phyloP scores from a whole-genome alignment of 2,888 invertebrate genomes.

The Balanococcus diminutus region DNA sequence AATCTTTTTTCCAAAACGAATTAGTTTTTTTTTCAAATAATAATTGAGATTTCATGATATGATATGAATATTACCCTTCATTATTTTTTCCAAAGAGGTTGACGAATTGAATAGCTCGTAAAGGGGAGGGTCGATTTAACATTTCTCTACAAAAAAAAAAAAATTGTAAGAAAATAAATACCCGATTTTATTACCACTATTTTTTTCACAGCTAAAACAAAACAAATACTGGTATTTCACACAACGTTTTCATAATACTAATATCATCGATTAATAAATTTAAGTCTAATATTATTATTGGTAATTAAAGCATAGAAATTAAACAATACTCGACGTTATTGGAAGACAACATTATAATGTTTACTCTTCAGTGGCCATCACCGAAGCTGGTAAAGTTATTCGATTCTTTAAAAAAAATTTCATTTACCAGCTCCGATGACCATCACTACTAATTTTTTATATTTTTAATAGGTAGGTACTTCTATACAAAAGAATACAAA shows the following conservation, averaged over 20 bases:
- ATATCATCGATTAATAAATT: neutral
- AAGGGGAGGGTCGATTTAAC: too few species aligned
- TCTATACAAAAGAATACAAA: slow-evolving; percentile 11
- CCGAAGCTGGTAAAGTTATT: neutral
- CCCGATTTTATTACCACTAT: neutral
- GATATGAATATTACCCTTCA: too few species aligned
- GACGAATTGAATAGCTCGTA: too few species aligned
- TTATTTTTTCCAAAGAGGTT: too few species aligned
- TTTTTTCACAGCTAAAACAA: slow-evolving; percentile 23
- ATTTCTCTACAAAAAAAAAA: too few species aligned
- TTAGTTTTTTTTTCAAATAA: too few species aligned
- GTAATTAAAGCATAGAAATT: slow-evolving; percentile 16
- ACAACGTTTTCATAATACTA: neutral
- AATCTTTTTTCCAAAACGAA: too few species aligned
- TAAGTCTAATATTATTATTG: neutral
- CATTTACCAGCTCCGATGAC: neutral
- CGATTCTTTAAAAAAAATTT: neutral
- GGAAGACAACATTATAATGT: neutral
- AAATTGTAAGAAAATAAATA: neutral
- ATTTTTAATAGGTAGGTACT: too few species aligned
- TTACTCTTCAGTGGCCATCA: neutral
- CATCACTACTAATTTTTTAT: too few species aligned
- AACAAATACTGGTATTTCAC: slow-evolving; percentile 22
- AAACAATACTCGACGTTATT: neutral
- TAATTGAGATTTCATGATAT: too few species aligned